phyloP scores from a whole-genome alignment of 2,888 invertebrate species.

The Leptinotarsa peninsularis region DNA sequence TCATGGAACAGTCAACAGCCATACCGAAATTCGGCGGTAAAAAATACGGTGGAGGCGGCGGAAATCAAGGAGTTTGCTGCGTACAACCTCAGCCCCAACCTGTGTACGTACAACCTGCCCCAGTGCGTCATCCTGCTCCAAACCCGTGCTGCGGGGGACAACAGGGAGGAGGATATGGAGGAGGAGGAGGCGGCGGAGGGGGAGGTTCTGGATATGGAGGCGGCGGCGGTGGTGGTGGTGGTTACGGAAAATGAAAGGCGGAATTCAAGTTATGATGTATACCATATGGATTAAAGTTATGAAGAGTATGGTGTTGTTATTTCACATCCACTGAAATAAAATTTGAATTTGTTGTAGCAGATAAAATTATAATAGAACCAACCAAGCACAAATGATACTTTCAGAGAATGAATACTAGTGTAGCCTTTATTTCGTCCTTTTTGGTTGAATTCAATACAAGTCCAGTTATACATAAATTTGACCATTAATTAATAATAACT shows the following conservation, averaged over 20 bases:
- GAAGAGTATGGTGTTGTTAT: too few relatives aligned
- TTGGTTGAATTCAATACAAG: too few relatives aligned
- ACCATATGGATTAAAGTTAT: not conserved
- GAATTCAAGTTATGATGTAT: too few relatives aligned
- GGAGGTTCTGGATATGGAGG: constrained; percentile 21
- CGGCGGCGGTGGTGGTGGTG: constrained; percentile 24
- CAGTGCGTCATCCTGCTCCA: not conserved
- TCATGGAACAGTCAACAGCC: not conserved
- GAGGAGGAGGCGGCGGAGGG: constrained; percentile 17
- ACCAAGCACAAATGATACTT: too few relatives aligned
- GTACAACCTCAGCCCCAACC: not conserved
- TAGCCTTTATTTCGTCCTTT: too few relatives aligned
- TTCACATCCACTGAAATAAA: not conserved
- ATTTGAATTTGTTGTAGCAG: not conserved
- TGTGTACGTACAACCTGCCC: not conserved
- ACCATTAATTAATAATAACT: too few relatives aligned
- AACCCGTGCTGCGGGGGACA: not conserved
- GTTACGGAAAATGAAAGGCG: constrained; percentile 18
- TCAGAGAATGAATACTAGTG: too few relatives aligned
- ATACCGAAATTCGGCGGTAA: not conserved
- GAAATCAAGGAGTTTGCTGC: not conserved
- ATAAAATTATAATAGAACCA: too few relatives aligned
- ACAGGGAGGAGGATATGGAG: not conserved
- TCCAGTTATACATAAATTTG: too few relatives aligned
- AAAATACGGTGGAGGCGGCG: not conserved